Evolutionary conservation across 37 sponge, comb jelly and placozoan species (phyloP).

Genomic region (Ianthella basta): DNA sequence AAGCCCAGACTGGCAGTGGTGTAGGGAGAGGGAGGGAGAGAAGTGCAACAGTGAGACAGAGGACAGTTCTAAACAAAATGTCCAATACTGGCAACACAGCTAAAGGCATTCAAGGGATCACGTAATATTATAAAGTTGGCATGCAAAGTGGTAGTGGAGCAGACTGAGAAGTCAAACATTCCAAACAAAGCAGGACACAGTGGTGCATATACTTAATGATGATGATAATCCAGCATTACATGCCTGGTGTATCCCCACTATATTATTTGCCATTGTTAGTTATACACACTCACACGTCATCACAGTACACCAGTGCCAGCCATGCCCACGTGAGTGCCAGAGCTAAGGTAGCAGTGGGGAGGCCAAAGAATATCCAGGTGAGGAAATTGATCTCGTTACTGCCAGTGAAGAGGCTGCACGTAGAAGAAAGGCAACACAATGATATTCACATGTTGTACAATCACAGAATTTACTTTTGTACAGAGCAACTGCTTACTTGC

Average conservation of each 20-base stretch:
- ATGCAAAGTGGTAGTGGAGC: no score
- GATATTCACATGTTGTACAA: neutral
- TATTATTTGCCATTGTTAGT: no score
- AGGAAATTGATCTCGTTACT: conserved; percentile 78
- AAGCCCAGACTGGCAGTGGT: conserved; percentile 39
- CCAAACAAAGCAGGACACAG: no score
- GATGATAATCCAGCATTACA: no score
- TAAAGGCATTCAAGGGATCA: no score
- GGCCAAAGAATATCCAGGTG: conserved; percentile 83
- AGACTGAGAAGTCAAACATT: no score
- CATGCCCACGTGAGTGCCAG: conserved; percentile 78
- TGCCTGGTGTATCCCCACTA: no score
- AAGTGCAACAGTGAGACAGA: neutral
- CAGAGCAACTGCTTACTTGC: conserved; percentile 9
- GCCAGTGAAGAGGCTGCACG: conserved; percentile 36
- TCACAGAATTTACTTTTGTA: neutral
- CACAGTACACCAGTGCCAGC: conserved; percentile 72
- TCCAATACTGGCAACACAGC: no score
- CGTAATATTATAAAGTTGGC: no score
- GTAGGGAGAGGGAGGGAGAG: neutral
- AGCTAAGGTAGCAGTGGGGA: conserved; percentile 63
- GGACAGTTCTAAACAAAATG: no score
- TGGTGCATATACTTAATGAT: no score
- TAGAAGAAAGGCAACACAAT: no score
- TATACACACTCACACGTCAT: conserved; percentile 65